A percentile compares a stretch with the other conserved stretches of the same genome.
Evolutionary conservation across 2,113 vertebrate species (phyloP).

Genomic region (Onychostruthus taczanowskii): DNA sequence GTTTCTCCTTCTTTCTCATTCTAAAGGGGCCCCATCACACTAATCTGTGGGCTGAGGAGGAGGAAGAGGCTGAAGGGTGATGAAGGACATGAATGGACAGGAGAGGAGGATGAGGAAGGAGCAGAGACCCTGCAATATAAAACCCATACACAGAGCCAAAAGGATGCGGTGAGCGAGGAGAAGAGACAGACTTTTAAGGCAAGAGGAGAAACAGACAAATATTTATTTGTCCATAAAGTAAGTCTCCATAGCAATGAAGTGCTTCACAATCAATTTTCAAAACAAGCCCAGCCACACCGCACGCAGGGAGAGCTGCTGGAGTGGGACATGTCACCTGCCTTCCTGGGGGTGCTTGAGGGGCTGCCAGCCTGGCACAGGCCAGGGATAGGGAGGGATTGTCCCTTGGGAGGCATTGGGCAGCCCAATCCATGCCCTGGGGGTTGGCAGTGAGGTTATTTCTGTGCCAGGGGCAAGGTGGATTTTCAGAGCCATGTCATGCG

Average conservation of each 20-base stretch:
- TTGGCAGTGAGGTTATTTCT: neutral
- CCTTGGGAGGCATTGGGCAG: accelerated
- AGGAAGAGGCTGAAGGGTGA: neutral
- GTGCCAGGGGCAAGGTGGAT: neutral
- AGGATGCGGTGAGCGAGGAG: accelerated
- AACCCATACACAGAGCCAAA: neutral
- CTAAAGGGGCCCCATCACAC: neutral
- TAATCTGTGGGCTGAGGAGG: neutral
- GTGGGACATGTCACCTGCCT: accelerated
- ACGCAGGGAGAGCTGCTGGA: neutral
- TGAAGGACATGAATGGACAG: neutral
- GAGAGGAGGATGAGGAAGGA: neutral
- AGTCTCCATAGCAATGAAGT: slow-evolving; percentile 18
- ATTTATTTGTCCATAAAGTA: slow-evolving; percentile 31
- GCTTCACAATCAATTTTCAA: neutral
- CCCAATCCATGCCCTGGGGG: too few relatives aligned
- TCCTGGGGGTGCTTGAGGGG: accelerated
- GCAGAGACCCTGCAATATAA: neutral
- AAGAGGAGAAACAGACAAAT: neutral
- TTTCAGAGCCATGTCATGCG: neutral
- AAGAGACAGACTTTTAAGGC: neutral
- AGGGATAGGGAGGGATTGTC: neutral
- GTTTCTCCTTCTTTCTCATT: neutral
- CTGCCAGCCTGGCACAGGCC: neutral
- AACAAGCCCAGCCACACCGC: neutral